phyloP scores from a whole-genome alignment of 2,888 invertebrate genomes.

The Caenorhabditis sp. region DNA sequence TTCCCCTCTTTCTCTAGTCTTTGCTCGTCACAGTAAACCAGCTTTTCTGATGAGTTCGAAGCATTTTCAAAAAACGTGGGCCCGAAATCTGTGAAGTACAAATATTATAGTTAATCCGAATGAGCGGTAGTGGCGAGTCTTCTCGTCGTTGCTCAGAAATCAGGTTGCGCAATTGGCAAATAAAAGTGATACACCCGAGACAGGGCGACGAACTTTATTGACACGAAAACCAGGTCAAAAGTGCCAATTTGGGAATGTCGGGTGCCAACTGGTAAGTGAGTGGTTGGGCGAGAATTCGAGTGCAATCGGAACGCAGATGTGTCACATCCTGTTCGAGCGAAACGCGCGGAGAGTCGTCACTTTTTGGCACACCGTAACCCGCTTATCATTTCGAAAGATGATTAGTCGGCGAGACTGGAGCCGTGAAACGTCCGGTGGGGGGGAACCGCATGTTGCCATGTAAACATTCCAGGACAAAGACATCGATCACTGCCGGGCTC shows the following conservation, averaged over 20 bases:
- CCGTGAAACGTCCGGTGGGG: constrained; percentile 50
- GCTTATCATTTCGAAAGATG: constrained; percentile 45
- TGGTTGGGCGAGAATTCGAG: not conserved
- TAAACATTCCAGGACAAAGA: constrained; percentile 38
- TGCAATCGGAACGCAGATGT: constrained; percentile 14
- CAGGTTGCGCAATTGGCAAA: constrained; percentile 54
- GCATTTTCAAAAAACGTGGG: too few relatives aligned
- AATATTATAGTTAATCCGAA: constrained; percentile 50
- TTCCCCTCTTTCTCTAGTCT: not conserved
- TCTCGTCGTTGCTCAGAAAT: constrained; percentile 13
- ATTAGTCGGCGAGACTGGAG: constrained; percentile 32
- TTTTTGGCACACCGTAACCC: constrained; percentile 51
- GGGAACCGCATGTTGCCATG: constrained; percentile 43
- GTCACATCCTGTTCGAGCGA: constrained; percentile 17
- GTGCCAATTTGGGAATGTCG: constrained; percentile 35
- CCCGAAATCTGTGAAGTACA: constrained; percentile 46
- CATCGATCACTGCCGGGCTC: constrained; percentile 6
- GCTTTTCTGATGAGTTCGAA: constrained; percentile 32
- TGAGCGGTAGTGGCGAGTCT: not conserved
- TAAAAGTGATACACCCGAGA: constrained; percentile 46
- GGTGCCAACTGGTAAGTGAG: constrained; percentile 7
- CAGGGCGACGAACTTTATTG: constrained; percentile 28
- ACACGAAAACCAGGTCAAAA: constrained; percentile 39
- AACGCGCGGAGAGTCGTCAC: not conserved
- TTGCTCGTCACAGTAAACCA: not conserved